A percentile compares a stretch with the other conserved stretches of the same genome.
Conservation (phyloP, 1,140 invertebrate species). For the Brachionus koreanus region DNA sequence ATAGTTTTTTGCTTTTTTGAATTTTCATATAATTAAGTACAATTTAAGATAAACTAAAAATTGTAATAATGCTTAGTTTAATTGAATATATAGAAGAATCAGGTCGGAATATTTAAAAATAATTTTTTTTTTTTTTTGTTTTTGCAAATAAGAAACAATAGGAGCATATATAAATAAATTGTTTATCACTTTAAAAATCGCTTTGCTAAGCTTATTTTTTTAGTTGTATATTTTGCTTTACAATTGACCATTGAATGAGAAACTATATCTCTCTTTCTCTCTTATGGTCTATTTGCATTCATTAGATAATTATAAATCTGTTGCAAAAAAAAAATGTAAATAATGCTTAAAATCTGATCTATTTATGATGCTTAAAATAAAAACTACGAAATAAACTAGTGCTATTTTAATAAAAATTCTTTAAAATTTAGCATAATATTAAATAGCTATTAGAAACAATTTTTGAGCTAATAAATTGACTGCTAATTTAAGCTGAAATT, state of each 20-base stretch:
- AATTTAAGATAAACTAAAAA: slow-evolving; percentile 4
- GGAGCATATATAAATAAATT: not conserved
- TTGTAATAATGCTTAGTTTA: slow-evolving; percentile 27
- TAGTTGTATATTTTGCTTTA: not conserved
- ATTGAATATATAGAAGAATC: not conserved
- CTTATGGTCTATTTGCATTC: not conserved
- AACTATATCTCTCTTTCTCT: not conserved
- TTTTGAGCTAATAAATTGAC: not conserved
- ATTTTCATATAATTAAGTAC: slow-evolving; percentile 31
- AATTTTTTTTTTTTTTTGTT: not conserved
- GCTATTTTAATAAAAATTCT: no score
- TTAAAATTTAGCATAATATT: no score
- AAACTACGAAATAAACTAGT: not conserved
- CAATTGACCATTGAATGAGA: not conserved
- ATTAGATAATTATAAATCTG: no score
- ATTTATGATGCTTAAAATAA: not conserved
- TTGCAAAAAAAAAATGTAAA: not conserved
- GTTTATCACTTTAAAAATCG: not conserved
- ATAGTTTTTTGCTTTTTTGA: not conserved
- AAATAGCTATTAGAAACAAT: not conserved
- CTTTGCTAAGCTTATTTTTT: not conserved
- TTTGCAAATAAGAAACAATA: not conserved
- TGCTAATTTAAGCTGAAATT: not conserved
- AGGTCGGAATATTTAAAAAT: not conserved
- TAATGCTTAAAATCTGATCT: not conserved